Evolutionary conservation across 2,888 invertebrate species (phyloP).

Genomic region (Physocephala rufipes): DNA sequence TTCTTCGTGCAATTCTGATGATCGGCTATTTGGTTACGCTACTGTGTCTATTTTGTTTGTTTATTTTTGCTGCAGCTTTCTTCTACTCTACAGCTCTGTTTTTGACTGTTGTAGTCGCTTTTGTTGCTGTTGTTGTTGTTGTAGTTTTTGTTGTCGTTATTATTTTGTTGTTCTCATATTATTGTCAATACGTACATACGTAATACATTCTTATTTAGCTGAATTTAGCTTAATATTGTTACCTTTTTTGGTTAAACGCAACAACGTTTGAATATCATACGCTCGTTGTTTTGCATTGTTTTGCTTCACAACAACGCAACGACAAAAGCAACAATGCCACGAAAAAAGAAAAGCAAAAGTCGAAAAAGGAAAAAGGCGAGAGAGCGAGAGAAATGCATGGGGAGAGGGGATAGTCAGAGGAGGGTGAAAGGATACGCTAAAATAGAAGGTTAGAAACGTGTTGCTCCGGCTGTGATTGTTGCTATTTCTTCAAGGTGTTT

Average conservation of each 20-base stretch:
- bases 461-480: background rate
- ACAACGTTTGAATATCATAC: background rate
- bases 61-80: background rate
- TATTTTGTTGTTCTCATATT: conserved; percentile 18
- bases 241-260: conserved; percentile 36
- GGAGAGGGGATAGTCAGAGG: too few species aligned
- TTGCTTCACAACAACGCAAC: conserved; percentile 2
- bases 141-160: conserved; percentile 34
- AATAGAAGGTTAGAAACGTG: too few species aligned
- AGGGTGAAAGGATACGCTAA: too few species aligned
- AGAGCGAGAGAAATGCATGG: too few species aligned
- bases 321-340: background rate
- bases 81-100: background rate
- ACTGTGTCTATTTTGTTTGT: background rate
- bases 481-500: background rate
- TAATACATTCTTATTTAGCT: background rate
- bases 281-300: background rate
- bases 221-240: conserved; percentile 24
- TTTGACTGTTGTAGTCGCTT: background rate
- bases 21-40: too few species aligned
- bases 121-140: conserved; percentile 8
- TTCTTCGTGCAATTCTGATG: too few species aligned
- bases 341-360: background rate
- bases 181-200: background rate
- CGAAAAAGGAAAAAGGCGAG: too few species aligned